Percentiles rank a stretch among this genome's conserved stretches.
These are phyloP conservation scores for Merluccius polli DNA, from an alignment of 2,797 vertebrate genomes.

Conservation along the genomic window DNA sequence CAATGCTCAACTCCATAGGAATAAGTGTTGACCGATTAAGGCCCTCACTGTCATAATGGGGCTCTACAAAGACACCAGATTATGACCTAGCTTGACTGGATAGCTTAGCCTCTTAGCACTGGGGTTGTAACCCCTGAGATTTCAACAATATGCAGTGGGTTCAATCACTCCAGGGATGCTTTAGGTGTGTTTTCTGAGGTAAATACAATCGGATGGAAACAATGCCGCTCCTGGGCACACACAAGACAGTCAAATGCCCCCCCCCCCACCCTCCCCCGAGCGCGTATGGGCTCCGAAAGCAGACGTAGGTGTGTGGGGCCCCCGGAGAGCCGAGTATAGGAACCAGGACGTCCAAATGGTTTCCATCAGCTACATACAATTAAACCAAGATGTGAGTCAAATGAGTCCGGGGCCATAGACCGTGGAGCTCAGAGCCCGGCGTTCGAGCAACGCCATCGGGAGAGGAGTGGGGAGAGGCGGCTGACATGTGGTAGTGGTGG, in stretches of 20 bases:
- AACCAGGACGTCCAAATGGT: conserved; percentile 32
- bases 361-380: conserved; percentile 41
- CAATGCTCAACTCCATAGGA: not conserved
- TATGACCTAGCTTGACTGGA: not conserved
- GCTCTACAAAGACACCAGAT: not conserved
- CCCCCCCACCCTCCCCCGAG: not conserved
- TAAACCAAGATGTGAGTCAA: conserved; percentile 57
- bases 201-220: conserved; percentile 10
- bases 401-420: conserved; percentile 43
- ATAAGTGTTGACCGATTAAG: not conserved
- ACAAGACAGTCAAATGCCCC: conserved; percentile 25
- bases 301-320: conserved; percentile 61
- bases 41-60: not conserved
- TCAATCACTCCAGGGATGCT: not conserved
- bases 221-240: conserved; percentile 27
- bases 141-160: not conserved
- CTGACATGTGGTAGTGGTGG: not conserved
- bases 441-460: conserved; percentile 25
- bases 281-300: conserved; percentile 42
- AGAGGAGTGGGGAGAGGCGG: not conserved
- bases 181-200: not conserved
- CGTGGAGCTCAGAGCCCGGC: conserved; percentile 35
- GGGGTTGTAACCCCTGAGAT: not conserved
- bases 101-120: not conserved
- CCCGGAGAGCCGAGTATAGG: conserved; percentile 39